These are phyloP conservation scores for Lithobates sylvaticus DNA, from an alignment of 2,797 vertebrate species.

Conservation along the genomic window DNA sequence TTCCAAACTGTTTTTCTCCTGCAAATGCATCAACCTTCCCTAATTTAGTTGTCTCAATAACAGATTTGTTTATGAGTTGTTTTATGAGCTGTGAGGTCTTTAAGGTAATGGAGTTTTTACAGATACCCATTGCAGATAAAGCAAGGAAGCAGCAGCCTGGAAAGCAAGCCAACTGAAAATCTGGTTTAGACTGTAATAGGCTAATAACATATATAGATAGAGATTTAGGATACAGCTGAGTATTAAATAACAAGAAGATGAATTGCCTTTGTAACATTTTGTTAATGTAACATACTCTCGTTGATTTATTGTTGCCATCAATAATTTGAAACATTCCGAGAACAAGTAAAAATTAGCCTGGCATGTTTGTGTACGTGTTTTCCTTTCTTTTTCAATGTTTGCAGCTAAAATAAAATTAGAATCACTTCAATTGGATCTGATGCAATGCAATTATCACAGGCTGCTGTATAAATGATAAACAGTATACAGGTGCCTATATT, in stretches of 20 bases:
- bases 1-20: not conserved
- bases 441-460: conserved; percentile 46
- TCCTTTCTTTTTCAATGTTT: not conserved
- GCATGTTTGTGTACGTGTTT: not conserved
- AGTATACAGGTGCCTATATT: conserved; percentile 42
- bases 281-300: conserved; percentile 15
- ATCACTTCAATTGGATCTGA: conserved; percentile 36
- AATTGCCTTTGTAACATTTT: not conserved
- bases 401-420: conserved; percentile 35
- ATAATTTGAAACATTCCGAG: conserved; percentile 1
- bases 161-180: conserved; percentile 25
- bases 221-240: not conserved
- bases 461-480: conserved; percentile 36
- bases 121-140: conserved; percentile 12
- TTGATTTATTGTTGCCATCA: conserved; percentile 18
- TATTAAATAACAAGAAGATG: conserved; percentile 26
- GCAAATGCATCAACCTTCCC: not conserved
- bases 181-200: conserved; percentile 32
- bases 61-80: not conserved
- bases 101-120: conserved; percentile 30
- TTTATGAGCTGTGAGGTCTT: conserved; percentile 14
- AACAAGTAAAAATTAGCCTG: conserved; percentile 22
- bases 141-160: conserved; percentile 3
- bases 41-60: not conserved
- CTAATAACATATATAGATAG: conserved; percentile 36